phyloP scores from a whole-genome alignment of 2,797 vertebrate species.

The Echiichthys vipera region DNA sequence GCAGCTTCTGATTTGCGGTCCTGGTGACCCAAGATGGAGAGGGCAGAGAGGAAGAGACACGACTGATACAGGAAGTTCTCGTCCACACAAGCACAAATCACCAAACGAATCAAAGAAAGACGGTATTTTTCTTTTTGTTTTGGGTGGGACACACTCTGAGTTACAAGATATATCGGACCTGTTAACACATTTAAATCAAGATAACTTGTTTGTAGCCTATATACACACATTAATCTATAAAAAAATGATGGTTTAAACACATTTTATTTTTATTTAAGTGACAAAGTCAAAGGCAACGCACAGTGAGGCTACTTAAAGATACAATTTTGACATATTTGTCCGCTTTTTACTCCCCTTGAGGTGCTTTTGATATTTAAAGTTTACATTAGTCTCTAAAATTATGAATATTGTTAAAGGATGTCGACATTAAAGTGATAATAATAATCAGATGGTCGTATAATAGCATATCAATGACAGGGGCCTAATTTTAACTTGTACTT shows the following conservation, averaged over 20 bases:
- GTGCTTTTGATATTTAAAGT: neutral
- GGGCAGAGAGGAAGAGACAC: neutral
- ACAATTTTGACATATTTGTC: too few species aligned
- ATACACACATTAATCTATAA: neutral
- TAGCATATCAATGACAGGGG: too few species aligned
- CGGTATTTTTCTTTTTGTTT: neutral
- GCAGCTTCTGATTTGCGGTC: conserved; percentile 21
- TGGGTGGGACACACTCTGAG: too few species aligned
- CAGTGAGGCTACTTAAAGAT: too few species aligned
- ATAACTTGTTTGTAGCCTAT: neutral
- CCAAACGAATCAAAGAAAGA: neutral
- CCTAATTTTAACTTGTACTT: too few species aligned
- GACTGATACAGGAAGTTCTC: neutral
- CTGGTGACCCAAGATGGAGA: conserved; percentile 12
- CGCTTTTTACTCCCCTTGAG: neutral
- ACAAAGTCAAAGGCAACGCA: too few species aligned
- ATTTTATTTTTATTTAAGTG: neutral
- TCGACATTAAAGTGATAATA: too few species aligned
- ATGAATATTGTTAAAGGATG: neutral
- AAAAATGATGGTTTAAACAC: neutral
- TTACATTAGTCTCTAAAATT: neutral
- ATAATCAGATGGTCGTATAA: too few species aligned
- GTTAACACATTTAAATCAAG: neutral
- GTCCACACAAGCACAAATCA: neutral
- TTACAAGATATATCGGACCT: too few species aligned